These are phyloP conservation scores for Agriopis leucophaearia DNA, from an alignment of 2,888 invertebrate genomes.

Conservation along the genomic window DNA sequence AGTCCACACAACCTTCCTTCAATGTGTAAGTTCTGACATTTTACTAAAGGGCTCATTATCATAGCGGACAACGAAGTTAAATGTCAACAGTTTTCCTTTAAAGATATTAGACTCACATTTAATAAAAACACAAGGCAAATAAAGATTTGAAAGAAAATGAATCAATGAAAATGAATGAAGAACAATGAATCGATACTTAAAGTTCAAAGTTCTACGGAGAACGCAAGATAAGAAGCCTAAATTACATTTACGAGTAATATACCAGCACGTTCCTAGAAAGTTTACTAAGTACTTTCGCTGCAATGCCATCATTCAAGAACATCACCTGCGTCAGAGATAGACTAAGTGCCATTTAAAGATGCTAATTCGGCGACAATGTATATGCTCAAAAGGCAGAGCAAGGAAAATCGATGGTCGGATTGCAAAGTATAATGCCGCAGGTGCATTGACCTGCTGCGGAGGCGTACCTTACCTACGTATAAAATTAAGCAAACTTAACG, in stretches of 20 bases:
- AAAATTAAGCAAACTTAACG: constrained; percentile 41
- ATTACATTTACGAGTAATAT: constrained; percentile 28
- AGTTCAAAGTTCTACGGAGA: constrained; percentile 10
- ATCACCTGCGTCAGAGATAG: constrained; percentile 25
- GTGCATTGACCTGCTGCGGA: constrained; percentile 59
- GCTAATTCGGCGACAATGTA: constrained; percentile 44
- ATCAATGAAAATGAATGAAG: too few species aligned
- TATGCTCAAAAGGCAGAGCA: constrained; percentile 47
- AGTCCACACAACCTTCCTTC: constrained; percentile 32
- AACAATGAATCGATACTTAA: constrained; percentile 19
- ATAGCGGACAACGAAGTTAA: constrained; percentile 38
- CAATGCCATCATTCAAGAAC: constrained; percentile 36
- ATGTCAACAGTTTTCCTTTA: constrained; percentile 21
- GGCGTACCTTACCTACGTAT: constrained; percentile 49
- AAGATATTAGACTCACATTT: background rate
- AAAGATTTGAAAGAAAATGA: background rate
- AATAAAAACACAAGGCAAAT: constrained; percentile 1
- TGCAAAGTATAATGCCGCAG: constrained; percentile 38
- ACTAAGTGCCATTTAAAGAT: constrained; percentile 40
- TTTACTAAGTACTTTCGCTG: constrained; percentile 35
- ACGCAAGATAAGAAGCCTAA: constrained; percentile 24
- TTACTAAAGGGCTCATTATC: constrained; percentile 46
- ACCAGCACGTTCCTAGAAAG: constrained; percentile 35
- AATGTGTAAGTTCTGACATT: constrained; percentile 39
- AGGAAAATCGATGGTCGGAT: constrained; percentile 36